These are phyloP conservation scores for Osmoderma eremita DNA, from an alignment of 2,888 invertebrate species.

Conservation along the genomic window DNA sequence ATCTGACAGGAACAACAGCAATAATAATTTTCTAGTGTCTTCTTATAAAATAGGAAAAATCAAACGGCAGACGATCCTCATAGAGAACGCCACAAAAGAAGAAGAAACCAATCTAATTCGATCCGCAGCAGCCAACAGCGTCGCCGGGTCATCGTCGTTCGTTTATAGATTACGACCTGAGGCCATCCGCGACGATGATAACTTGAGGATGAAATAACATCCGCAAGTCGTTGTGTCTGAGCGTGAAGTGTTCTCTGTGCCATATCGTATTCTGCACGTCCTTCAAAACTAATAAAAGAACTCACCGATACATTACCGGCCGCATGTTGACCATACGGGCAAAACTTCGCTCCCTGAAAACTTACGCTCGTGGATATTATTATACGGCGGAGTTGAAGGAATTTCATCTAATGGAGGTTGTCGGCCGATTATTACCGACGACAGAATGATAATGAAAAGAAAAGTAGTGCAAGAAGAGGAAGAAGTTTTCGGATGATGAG, in stretches of 20 bases:
- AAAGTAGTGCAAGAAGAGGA: constrained; percentile 8
- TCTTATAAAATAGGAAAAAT: constrained; percentile 20
- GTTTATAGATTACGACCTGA: constrained; percentile 39
- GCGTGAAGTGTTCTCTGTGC: constrained; percentile 35
- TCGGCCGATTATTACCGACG: constrained; percentile 30
- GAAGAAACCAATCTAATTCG: constrained; percentile 39
- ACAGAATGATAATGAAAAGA: constrained; percentile 30
- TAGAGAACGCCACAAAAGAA: background rate
- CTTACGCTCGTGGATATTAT: constrained; percentile 21
- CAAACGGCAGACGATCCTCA: constrained; percentile 4
- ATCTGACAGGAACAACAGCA: constrained; percentile 4
- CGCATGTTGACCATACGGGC: constrained; percentile 25
- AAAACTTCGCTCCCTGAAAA: constrained; percentile 22
- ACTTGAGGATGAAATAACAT: constrained; percentile 44
- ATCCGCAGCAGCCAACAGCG: constrained; percentile 29
- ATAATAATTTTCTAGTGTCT: constrained; percentile 20
- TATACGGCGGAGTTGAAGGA: constrained; percentile 20
- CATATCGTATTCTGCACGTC: constrained; percentile 49
- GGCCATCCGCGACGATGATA: constrained; percentile 37
- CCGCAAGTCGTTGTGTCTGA: constrained; percentile 42
- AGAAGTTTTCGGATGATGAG: constrained; percentile 10
- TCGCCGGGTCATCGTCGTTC: constrained; percentile 30
- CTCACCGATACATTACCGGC: constrained; percentile 40
- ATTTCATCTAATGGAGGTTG: constrained; percentile 34
- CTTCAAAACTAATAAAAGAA: constrained; percentile 54